Base-by-base conservation (phyloP, 30 jellyfish, hydroid and myxozoan species). In the Hydra vulgaris region DNA sequence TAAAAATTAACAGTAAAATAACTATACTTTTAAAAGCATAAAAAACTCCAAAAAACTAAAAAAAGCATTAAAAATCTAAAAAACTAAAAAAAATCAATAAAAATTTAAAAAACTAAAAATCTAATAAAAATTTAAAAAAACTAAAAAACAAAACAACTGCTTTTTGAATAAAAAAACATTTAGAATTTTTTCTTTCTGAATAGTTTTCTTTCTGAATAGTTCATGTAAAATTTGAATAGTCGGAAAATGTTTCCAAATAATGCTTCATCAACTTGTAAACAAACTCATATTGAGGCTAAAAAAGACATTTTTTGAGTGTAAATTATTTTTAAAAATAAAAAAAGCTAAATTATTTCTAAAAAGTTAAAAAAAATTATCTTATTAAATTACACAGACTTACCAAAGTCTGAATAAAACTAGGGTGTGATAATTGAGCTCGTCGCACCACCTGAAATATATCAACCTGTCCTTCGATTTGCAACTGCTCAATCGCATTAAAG, bases 361-460 rank as follows among this genome's bases (percentile, higher is more conserved):
- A n/a, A n/a, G n/a, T 68, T 1, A 68, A 68, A 68, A n/a, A n/a
- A 56, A 15, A 15, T 17, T 56, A 17, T n/a, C n/a, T 40, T 3
- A n/a, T 4, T 68, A 68, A 40, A 23, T 5, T 17, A n/a, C 15
- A 18, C 18, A 7, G 55, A 26, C 86, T 54, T 81, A 87, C 96
- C 84, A 18, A 25, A 52, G 82, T 87, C 52, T 87, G 92, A 20
- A 87, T 92, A 78, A 89, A 89, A 21, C 74, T 27, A 15, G 95
- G 88, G 21, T 95, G 66, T 15, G 73, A 72, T 18, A 74, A 67
- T n/a, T 89, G 67, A 20, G 81, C 77, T 23, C 95, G 74, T 77
- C 97, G 71, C 21, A 89, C 95, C 21, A 80, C 75, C 73, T 89
- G 97, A 81, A 84, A 89, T 21, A 89, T 82, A 72, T 89, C 97